Evolutionary conservation across 2,888 invertebrate genomes (phyloP), one percentile per base, ranked within the genome.

Genomic region (Acleris laterana): DNA sequence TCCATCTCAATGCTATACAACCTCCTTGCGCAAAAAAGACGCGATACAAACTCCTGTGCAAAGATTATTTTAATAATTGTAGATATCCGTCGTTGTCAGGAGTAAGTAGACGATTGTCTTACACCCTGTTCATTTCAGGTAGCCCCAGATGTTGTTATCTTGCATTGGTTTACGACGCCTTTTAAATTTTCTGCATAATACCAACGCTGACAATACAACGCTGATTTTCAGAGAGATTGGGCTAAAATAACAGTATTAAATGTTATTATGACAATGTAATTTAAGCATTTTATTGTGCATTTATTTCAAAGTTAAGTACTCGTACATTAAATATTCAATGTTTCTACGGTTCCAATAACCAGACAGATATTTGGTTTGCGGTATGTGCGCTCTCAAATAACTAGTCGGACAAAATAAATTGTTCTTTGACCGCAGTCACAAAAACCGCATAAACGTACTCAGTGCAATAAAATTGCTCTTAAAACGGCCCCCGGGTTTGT

Each of bases 121-220:
- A 28, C 52, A 51, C 38, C 16, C n/a, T 28, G 22, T 17, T 32
- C 6, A 32, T 19, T 42, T 38, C 52, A 20, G 44, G 20, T 13
- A 61, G 16, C 5, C 38, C 61, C 56, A 48, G 61, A 52, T 66
- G 38, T 46, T 20, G 50, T 60, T 61, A 66, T 57, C 66, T 62
- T 9, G 22, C 32, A 42, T 25, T 56, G 55, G 50, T 66, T 66
- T 66, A 61, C 51, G 66, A 52, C 32, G 51, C 51, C 66, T 57
- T 66, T 60, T 66, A 66, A 57, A 66, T 65, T 61, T 13, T 20
- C 22, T 48, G 56, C 61, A 62, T 66, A 57, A 65, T 60, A 50
- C 51, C 20, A 65, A 61, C 55, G 38, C 51, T 52, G 50, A 51
- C 61, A 66, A 62, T 66, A 52, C 56, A 56, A 60, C 42, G 61